Base-by-base conservation (phyloP, 2,113 vertebrate genomes). In the Zosterops pallidus region DNA sequence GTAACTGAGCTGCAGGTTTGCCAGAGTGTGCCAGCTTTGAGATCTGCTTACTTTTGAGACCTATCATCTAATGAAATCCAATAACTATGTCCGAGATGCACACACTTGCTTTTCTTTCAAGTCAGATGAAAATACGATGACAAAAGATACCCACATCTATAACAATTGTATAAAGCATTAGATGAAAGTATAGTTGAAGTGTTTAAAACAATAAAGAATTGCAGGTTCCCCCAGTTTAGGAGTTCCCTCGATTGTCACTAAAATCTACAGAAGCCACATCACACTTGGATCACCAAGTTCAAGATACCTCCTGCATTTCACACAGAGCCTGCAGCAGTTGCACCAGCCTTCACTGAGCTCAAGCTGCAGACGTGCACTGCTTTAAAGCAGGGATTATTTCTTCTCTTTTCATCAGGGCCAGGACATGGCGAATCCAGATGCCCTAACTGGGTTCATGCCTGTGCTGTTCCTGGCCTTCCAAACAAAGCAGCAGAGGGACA, bases 91-190 rank as follows among this genome's bases (percentile, higher is more conserved):
- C 33, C 39, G 59, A 71, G 35, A 84, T 16, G 24, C 24, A 87
- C 56, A 39, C 18, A 14, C 12, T 28, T 72, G 9, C 24, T 64
- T 64, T 75, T 83, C 50, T 86, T 78, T 76, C 42, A 89, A 69
- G n/a, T 41, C 53, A 78, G 28, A 74, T 33, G 9, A 18, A 21
- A 9, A 39, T 62, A 42, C 0, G 2, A 62, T 9, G 29, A 62
- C n/a, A 80, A 65, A 59, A 86, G 35, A 62, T 22, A 83, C 2
- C 8, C 14, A 33, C 25, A 46, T 39, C 49, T 49, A 1, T 35
- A 90, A 39, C 0, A 5, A 55, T 2, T 44, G 15, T 21, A 50
- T 35, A 9, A 74, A 82, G 7, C 0, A 0, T 6, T 10, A 62
- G 12, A 60, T 26, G 23, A 76, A 85, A 53, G 35, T 19, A 15